phyloP scores from a whole-genome alignment of 2,888 invertebrate genomes.

The Lasioglossum leucozonium region DNA sequence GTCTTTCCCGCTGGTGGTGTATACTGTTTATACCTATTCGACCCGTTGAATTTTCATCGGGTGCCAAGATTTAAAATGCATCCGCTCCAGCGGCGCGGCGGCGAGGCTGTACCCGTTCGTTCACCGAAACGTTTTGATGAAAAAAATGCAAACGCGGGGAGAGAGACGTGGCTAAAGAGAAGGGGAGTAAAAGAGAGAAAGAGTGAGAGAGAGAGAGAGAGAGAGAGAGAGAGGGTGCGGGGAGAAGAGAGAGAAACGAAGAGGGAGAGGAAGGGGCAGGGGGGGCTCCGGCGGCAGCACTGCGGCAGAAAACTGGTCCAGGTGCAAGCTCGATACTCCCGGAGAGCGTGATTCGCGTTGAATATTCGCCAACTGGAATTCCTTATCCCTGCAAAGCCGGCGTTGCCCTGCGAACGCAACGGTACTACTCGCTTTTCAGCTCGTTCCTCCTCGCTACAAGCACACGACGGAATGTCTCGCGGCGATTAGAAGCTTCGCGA shows the following conservation, averaged over 20 bases:
- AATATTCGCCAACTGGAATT: slow-evolving; percentile 62
- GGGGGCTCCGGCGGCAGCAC: slow-evolving; percentile 51
- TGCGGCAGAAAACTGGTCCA: slow-evolving; percentile 62
- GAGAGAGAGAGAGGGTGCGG: not conserved
- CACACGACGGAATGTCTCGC: not conserved
- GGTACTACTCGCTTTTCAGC: slow-evolving; percentile 33
- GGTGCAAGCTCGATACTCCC: slow-evolving; percentile 63
- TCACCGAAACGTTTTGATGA: slow-evolving; percentile 68
- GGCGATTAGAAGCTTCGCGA: slow-evolving; percentile 9
- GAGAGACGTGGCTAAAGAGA: slow-evolving; percentile 27
- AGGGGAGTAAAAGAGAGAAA: not conserved
- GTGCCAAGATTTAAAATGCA: slow-evolving; percentile 65
- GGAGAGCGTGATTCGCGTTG: slow-evolving; percentile 62
- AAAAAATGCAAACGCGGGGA: slow-evolving; percentile 68
- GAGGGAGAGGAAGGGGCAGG: not conserved
- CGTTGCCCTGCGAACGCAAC: slow-evolving; percentile 33
- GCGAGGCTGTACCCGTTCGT: slow-evolving; percentile 26
- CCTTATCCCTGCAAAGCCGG: slow-evolving; percentile 47
- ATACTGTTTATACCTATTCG: slow-evolving; percentile 56
- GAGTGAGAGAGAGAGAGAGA: not conserved
- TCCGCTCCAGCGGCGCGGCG: slow-evolving; percentile 45
- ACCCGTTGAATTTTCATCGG: slow-evolving; percentile 66
- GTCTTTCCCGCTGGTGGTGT: slow-evolving; percentile 14
- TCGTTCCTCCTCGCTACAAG: not conserved
- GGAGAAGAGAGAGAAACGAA: not conserved